These are phyloP conservation scores for Odontocerum albicorne DNA, from an alignment of 2,888 invertebrate species.

Conservation along the genomic window DNA sequence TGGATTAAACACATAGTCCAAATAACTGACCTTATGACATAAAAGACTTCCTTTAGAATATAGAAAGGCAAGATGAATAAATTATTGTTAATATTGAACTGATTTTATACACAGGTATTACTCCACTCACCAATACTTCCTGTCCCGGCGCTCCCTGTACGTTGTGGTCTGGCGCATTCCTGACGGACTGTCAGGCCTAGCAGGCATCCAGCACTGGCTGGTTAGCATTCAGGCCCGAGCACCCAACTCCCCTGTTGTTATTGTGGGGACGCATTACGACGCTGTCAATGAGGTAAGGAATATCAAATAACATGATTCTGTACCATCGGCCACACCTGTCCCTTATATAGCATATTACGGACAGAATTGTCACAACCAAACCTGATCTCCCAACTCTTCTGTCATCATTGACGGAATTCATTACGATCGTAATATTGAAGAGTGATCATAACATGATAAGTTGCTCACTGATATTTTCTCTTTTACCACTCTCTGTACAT, in stretches of 20 bases:
- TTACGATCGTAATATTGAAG: slow-evolving; percentile 76
- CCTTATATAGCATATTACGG: no score
- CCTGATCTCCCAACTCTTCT: slow-evolving; percentile 93
- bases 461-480: no score
- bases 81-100: no score
- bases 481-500: no score
- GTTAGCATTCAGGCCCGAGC: slow-evolving; percentile 79
- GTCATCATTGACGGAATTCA: slow-evolving; percentile 97
- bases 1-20: no score
- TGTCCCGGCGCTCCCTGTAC: slow-evolving; percentile 93
- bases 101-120: slow-evolving; percentile 68
- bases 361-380: no score
- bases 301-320: not conserved
- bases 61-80: not conserved
- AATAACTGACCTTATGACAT: no score
- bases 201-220: slow-evolving; percentile 92
- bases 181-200: slow-evolving; percentile 88
- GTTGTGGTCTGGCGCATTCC: slow-evolving; percentile 93
- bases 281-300: slow-evolving; percentile 63
- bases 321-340: not conserved
- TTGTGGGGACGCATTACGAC: slow-evolving; percentile 96
- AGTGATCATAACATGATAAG: no score
- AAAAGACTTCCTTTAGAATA: no score
- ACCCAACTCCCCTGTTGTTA: slow-evolving; percentile 94
- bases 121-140: slow-evolving; percentile 97